Evolutionary conservation across 30 jellyfish, hydroid and myxozoan species (phyloP), one percentile per base, ranked within the genome.

Genomic region (Cassiopea andromeda): DNA sequence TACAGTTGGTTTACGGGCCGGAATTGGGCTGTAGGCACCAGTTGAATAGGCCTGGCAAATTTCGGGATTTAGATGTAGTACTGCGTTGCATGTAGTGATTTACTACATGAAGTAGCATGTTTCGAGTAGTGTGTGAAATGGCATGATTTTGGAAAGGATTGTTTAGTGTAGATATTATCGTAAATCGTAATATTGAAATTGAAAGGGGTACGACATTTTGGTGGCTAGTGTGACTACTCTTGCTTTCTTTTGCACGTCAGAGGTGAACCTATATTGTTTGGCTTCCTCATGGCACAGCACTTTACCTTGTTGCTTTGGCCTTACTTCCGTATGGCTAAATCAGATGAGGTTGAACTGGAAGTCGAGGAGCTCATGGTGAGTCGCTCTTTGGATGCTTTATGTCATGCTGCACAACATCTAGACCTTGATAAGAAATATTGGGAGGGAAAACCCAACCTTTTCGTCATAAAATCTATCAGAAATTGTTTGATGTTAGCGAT

Each of bases 351-450:
- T 58, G 89, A 80, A 74, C 78, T 80, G 58, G 79, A 80, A 48
- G 89, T 48, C 58, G 89, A 80, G 79, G 89, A 80, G 89, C 89
- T 80, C 43, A 80, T 80, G 89, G 60, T 80, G 89, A 80, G 78
- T 80, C 58, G 77, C 89, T 80, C 82, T 73, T 10, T 73, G 82
- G 77, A 43, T 1, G 43, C 50, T 79, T 57, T 79, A 79, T 38
- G 50, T 38, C 50, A 79, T 44, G 43, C 57, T 13, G 88, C 88
- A 49, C 38, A 79, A 44, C 60, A 79, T 10, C n/a, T 50, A 72
- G 75, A 72, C 57, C 50, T 79, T 57, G 78, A 48, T 72, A 79
- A 79, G 88, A 57, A 17, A 79, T 58, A 44, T 79, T 79, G 58
- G 78, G 88, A 79, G 44, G 70, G 48, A 54, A 79, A 79, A 57